Base-by-base conservation (phyloP, 2,113 vertebrate genomes). In the Pao palembangensis region DNA sequence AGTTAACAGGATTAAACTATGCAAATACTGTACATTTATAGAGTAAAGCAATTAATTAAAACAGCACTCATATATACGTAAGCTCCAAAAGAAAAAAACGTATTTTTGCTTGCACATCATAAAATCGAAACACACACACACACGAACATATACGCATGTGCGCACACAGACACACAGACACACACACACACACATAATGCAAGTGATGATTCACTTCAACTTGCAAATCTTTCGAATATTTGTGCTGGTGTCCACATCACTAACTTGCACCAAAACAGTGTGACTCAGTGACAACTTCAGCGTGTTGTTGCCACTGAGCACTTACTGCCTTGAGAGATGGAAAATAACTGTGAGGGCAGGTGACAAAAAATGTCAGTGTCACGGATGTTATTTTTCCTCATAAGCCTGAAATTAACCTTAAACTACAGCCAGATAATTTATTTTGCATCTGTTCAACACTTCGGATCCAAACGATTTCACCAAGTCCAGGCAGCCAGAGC, bases 1-100 rank as follows among this genome's bases (percentile, higher is more conserved):
- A 55, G 34, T 38, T 56, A 56, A 61, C 34, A 59, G 58, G 61
- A 71, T 78, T 71, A 38, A 60, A 55, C 51, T 61, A 78, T 72
- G 51, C 34, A 77, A 75, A 72, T 70, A n/a, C n/a, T n/a, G n/a
- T n/a, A 3, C 52, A 60, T 34, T 17, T 67, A 42, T n/a, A 7
- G 8, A 2, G 15, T 50, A 25, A 63, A 2, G 50, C 4, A 12
- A 17, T 44, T 17, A 17, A 11, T 18, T 49, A 38, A 38, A 38
- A 38, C 23, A 25, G n/a, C 47, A 48, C 5, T n/a, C 8, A 8
- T 48, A 18, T 21, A n/a, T n/a, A n/a, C n/a, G 42, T 20, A 21
- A 43, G 2, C 4, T 11, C 21, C 53, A 18, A 59, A 11, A 38
- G 6, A 28, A 6, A 28, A 28, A 28, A 34, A 34, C 31, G 6